A percentile compares a stretch with the other conserved stretches of the same genome.
These are phyloP conservation scores for Drosophila kokeensis DNA, from an alignment of 2,888 invertebrate species.

Conservation along the genomic window DNA sequence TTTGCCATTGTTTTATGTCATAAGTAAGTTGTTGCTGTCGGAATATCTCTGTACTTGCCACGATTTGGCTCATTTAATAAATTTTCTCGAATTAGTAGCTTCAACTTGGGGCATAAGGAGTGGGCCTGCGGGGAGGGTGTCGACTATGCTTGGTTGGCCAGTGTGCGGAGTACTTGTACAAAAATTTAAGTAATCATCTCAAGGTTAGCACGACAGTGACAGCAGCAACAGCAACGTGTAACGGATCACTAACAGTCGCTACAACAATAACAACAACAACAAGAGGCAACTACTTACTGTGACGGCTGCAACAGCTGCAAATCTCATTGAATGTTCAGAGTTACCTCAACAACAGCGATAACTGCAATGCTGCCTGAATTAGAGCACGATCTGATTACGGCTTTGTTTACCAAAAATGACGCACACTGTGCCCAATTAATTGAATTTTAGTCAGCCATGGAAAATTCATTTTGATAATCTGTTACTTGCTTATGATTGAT, in stretches of 20 bases:
- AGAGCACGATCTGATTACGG: slow-evolving; percentile 73
- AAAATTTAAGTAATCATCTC: slow-evolving; percentile 77
- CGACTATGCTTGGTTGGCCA: slow-evolving; percentile 45
- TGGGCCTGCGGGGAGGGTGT: slow-evolving; percentile 1
- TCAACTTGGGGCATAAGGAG: slow-evolving; percentile 9
- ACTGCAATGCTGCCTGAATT: slow-evolving; percentile 57
- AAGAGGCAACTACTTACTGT: slow-evolving; percentile 28
- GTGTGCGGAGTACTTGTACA: slow-evolving; percentile 48
- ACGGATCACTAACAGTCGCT: slow-evolving; percentile 71
- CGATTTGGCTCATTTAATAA: slow-evolving; percentile 72
- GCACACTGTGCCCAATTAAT: slow-evolving; percentile 69
- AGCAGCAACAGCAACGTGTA: slow-evolving; percentile 61
- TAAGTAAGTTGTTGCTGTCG: background rate
- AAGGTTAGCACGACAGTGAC: slow-evolving; percentile 80
- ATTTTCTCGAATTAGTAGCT: slow-evolving; percentile 72
- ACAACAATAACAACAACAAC: slow-evolving; percentile 28
- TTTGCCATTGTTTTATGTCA: slow-evolving; percentile 34
- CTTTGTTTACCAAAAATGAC: slow-evolving; percentile 67
- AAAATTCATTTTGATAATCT: slow-evolving; percentile 45
- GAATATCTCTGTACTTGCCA: slow-evolving; percentile 42
- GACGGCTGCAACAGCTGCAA: slow-evolving; percentile 52
- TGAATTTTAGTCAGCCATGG: slow-evolving; percentile 51
- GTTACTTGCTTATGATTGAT: slow-evolving; percentile 41
- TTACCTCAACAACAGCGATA: slow-evolving; percentile 32
- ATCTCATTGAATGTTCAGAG: slow-evolving; percentile 39